Conservation (phyloP, 2,888 invertebrate species). For the Gerris lacustris region DNA sequence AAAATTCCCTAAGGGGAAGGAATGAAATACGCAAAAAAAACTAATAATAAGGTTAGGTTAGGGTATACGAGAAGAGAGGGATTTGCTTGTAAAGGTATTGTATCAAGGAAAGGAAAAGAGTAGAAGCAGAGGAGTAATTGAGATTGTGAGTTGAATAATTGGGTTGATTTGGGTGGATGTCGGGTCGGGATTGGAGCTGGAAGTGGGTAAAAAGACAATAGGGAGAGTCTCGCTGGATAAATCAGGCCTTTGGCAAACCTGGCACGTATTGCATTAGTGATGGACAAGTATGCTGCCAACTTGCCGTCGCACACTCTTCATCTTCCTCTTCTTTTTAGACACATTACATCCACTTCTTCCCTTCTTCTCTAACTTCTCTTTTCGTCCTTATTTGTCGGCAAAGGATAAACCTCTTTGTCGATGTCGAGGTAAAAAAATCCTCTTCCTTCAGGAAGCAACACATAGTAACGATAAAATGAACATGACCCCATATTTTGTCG, state of each 20-base stretch:
- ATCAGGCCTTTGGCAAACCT: slow-evolving; percentile 23
- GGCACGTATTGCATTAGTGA: slow-evolving; percentile 25
- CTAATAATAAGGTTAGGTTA: no score
- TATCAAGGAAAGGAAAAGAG: no score
- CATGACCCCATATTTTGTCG: no score
- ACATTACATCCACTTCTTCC: not conserved
- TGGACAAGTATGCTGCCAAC: slow-evolving; percentile 21
- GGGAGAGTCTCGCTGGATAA: slow-evolving; percentile 13
- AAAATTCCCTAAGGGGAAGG: no score
- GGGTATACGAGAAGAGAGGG: no score
- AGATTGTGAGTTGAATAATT: slow-evolving; percentile 6
- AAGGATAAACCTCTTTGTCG: no score
- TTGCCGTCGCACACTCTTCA: not conserved
- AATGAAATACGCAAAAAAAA: no score
- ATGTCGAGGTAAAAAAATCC: no score
- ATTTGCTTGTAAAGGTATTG: no score
- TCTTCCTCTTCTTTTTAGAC: no score
- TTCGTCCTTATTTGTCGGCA: not conserved
- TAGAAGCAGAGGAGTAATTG: not conserved
- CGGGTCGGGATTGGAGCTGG: not conserved
- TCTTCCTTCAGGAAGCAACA: no score
- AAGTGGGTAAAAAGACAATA: not conserved
- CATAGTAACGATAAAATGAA: no score
- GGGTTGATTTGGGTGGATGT: not conserved
- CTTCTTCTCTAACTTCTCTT: not conserved